phyloP scores from a whole-genome alignment of 1,140 invertebrate genomes.

The Scaptodrosophila lebanonensis region DNA sequence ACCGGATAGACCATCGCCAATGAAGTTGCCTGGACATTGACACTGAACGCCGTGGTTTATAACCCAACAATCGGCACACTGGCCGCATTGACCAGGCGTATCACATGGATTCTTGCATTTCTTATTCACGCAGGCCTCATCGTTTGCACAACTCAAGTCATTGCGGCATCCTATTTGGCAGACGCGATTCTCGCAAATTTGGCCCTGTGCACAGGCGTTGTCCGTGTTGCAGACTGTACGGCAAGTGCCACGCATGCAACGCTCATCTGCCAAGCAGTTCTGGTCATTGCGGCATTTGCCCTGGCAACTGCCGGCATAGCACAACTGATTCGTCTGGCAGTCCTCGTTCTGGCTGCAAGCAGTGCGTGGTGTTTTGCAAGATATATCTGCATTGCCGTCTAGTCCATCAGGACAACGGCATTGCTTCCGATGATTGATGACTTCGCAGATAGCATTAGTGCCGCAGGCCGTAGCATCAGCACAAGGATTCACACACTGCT shows the following conservation, averaged over 20 bases:
- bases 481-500: slow-evolving; percentile 87
- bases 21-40: slow-evolving; percentile 87
- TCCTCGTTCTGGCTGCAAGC: slow-evolving; percentile 82
- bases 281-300: slow-evolving; percentile 86
- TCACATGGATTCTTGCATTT: slow-evolving; percentile 90
- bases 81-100: slow-evolving; percentile 84
- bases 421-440: slow-evolving; percentile 83
- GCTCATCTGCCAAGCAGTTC: slow-evolving; percentile 89
- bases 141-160: slow-evolving; percentile 85
- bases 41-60: slow-evolving; percentile 90
- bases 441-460: slow-evolving; percentile 86
- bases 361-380: slow-evolving; percentile 83
- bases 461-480: slow-evolving; percentile 87
- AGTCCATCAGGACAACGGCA: slow-evolving; percentile 86
- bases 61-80: slow-evolving; percentile 89
- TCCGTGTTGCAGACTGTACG: slow-evolving; percentile 91
- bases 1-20: slow-evolving; percentile 87
- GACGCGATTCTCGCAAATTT: slow-evolving; percentile 91
- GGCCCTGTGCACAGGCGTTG: slow-evolving; percentile 85
- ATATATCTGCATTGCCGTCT: slow-evolving; percentile 84
- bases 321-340: slow-evolving; percentile 83
- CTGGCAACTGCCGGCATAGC: slow-evolving; percentile 86
- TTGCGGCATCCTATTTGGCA: slow-evolving; percentile 90
- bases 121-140: slow-evolving; percentile 88
- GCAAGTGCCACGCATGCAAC: slow-evolving; percentile 88